These are phyloP conservation scores for Leptobrachium ailaonicum DNA, from an alignment of 2,113 vertebrate genomes.

Conservation along the genomic window DNA sequence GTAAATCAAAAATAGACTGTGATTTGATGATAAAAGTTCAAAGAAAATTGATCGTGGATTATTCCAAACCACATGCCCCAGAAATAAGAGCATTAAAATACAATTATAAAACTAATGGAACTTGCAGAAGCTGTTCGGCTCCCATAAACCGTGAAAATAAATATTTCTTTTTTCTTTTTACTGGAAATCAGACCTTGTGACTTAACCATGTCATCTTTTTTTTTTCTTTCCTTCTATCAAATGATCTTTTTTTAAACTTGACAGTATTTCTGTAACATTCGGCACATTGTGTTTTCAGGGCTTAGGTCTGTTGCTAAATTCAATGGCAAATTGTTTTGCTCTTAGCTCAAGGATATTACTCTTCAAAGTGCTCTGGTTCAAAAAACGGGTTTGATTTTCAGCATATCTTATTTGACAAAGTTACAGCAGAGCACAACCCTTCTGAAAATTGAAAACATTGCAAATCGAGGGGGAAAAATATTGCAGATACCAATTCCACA, in stretches of 20 bases:
- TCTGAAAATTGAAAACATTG: not conserved
- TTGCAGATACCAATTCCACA: too few species aligned
- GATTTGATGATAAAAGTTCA: constrained; percentile 15
- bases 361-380: not conserved
- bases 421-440: not conserved
- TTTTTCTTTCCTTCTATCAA: constrained; percentile 9
- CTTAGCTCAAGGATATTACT: not conserved
- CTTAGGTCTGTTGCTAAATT: not conserved
- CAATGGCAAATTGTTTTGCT: constrained; percentile 18
- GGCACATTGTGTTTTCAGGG: not conserved
- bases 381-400: not conserved
- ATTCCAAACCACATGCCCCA: constrained; percentile 11
- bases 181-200: constrained; percentile 17
- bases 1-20: not conserved
- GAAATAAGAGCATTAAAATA: not conserved
- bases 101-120: constrained; percentile 2
- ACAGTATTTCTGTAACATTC: constrained; percentile 20
- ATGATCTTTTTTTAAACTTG: constrained; percentile 16
- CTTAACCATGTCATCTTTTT: constrained; percentile 16
- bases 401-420: not conserved
- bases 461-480: not conserved
- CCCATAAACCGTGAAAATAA: not conserved
- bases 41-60: not conserved
- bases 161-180: constrained; percentile 15
- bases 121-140: not conserved